These are phyloP conservation scores for Gymnorhina tibicen DNA, from an alignment of 2,113 vertebrate species.

Conservation along the genomic window DNA sequence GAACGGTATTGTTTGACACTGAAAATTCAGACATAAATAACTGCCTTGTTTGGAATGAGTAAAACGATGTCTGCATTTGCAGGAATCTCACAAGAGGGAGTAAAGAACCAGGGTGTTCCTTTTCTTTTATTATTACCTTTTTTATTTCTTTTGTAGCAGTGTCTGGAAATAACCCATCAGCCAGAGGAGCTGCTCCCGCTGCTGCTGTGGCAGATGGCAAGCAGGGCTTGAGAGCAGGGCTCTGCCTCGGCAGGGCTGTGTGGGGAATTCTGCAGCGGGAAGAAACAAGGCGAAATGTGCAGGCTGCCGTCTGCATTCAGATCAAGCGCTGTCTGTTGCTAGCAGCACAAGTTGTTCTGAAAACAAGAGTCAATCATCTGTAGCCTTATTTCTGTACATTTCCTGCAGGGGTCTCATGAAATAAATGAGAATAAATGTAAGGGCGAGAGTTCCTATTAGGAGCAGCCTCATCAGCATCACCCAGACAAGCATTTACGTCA, in stretches of 20 bases:
- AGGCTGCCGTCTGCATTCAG: constrained; percentile 5
- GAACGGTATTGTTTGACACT: constrained; percentile 6
- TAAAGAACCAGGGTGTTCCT: constrained; percentile 38
- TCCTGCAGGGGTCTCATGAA: constrained; percentile 48
- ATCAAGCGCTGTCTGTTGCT: not conserved
- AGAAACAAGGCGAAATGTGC: not conserved
- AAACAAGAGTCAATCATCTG: constrained; percentile 35
- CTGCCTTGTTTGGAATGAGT: not conserved
- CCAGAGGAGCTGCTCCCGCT: not conserved
- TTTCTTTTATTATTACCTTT: not conserved
- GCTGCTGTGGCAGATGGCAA: constrained; percentile 7
- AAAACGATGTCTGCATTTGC: constrained; percentile 25
- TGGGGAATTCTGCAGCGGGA: not conserved
- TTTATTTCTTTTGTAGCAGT: not conserved
- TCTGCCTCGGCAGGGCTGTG: not conserved
- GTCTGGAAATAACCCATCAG: constrained; percentile 19
- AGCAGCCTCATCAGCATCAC: constrained; percentile 63
- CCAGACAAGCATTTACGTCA: constrained; percentile 60
- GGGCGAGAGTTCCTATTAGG: constrained; percentile 52
- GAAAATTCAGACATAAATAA: constrained; percentile 55
- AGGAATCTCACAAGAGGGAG: constrained; percentile 49
- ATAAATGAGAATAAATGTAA: constrained; percentile 46
- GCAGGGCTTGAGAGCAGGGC: not conserved
- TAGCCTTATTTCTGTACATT: constrained; percentile 49
- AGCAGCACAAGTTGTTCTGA: constrained; percentile 26